A percentile compares a stretch with the other conserved stretches of the same genome.
Conservation (phyloP, 2,797 vertebrate genomes). For the Lepilemur ruficaudatus region DNA sequence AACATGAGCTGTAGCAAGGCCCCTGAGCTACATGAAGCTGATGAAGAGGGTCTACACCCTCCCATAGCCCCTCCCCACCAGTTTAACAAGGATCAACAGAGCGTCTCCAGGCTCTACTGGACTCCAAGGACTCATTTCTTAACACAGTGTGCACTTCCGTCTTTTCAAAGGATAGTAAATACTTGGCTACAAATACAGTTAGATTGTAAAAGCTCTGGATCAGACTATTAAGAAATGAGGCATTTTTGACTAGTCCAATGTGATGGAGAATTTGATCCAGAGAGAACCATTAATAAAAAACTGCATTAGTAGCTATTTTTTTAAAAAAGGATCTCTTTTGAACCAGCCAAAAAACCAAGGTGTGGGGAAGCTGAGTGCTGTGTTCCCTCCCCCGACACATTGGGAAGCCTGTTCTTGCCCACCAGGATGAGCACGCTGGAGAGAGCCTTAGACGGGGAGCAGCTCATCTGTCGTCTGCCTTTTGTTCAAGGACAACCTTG, state of each 20-base stretch:
- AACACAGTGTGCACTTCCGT: neutral
- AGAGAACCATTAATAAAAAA: neutral
- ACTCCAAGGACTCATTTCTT: neutral
- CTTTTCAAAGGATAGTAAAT: neutral
- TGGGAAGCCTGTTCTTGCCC: neutral
- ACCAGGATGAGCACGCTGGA: rapidly evolving
- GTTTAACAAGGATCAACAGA: neutral
- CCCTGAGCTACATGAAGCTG: neutral
- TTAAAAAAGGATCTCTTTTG: neutral
- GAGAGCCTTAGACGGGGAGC: neutral
- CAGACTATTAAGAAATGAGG: neutral
- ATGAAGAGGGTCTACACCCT: rapidly evolving
- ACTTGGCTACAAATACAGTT: neutral
- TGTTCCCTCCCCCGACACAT: neutral
- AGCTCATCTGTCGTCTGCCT: neutral
- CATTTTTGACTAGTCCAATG: neutral
- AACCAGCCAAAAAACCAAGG: neutral
- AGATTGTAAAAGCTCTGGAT: neutral
- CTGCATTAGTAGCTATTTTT: no score
- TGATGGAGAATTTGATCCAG: neutral
- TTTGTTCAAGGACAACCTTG: neutral
- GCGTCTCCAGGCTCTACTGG: neutral
- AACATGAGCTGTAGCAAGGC: neutral
- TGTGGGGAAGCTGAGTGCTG: neutral
- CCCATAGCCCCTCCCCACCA: rapidly evolving